Evolutionary conservation across 2,888 invertebrate species (phyloP).

Genomic region (Tipula lateralis): DNA sequence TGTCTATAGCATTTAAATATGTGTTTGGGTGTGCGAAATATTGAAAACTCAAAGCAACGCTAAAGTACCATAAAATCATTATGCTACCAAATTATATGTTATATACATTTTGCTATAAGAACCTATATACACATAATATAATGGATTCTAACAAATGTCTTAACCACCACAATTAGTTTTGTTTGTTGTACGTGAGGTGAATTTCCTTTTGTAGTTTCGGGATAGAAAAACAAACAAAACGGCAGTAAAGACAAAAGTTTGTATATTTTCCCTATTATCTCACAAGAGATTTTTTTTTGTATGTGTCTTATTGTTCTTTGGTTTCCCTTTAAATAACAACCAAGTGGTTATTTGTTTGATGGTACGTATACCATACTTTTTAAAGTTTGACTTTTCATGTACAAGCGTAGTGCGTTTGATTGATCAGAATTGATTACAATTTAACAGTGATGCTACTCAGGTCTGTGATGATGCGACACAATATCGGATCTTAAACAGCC

Average conservation of each 20-base stretch:
- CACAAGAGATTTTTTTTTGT: neutral
- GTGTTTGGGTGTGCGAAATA: neutral
- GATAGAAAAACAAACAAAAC: neutral
- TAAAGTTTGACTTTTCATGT: neutral
- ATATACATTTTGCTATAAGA: neutral
- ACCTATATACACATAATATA: neutral
- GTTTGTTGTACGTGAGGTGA: slow-evolving; percentile 12
- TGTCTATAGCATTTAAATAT: neutral
- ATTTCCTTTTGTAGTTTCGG: slow-evolving; percentile 19
- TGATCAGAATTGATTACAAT: too few relatives aligned
- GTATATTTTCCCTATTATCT: neutral
- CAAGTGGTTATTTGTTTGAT: neutral
- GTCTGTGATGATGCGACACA: too few relatives aligned
- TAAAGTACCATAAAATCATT: neutral
- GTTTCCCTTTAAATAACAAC: neutral
- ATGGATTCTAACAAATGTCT: neutral
- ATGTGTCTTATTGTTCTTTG: neutral
- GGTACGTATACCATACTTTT: neutral
- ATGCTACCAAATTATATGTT: neutral
- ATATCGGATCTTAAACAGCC: too few relatives aligned
- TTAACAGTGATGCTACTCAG: too few relatives aligned
- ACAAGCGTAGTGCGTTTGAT: too few relatives aligned
- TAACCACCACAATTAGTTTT: slow-evolving; percentile 24
- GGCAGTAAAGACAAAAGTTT: neutral
- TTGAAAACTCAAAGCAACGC: neutral